Evolutionary conservation across 2,113 vertebrate species (phyloP).

Genomic region (Spheniscus mendiculus): DNA sequence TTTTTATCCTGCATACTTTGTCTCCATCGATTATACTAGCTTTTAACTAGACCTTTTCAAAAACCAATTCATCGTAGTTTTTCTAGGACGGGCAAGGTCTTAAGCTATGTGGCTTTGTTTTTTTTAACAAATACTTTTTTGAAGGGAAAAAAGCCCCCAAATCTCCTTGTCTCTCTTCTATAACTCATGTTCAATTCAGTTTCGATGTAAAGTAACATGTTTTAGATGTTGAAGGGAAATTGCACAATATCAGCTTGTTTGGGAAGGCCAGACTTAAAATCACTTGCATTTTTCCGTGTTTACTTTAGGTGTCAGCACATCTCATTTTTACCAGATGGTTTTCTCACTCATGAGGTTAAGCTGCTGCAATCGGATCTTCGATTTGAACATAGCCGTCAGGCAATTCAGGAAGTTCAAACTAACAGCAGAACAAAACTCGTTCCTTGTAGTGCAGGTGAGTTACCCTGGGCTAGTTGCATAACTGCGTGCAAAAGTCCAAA

Average conservation of each 20-base stretch:
- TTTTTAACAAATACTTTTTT: background rate
- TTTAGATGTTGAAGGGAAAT: background rate
- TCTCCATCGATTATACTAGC: background rate
- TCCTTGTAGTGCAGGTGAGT: slow-evolving; percentile 89
- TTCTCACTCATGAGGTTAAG: slow-evolving; percentile 67
- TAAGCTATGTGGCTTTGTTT: background rate
- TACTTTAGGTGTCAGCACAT: slow-evolving; percentile 79
- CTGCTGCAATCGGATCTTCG: slow-evolving; percentile 83
- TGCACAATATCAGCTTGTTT: background rate
- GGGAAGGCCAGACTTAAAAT: background rate
- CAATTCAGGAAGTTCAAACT: slow-evolving; percentile 59
- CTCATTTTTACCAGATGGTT: slow-evolving; percentile 80
- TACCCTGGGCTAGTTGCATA: background rate
- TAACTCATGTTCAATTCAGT: background rate
- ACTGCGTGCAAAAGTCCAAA: background rate
- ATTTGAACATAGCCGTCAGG: slow-evolving; percentile 85
- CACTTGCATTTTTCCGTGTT: background rate
- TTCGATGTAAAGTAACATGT: background rate
- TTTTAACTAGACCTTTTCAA: background rate
- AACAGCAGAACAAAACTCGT: slow-evolving; percentile 75
- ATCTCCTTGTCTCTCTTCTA: background rate
- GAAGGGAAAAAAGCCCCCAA: background rate
- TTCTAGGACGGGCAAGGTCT: background rate
- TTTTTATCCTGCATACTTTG: background rate
- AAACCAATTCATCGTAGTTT: rapidly evolving